Percentiles rank a stretch among this genome's conserved stretches.
Evolutionary conservation across 2,888 invertebrate species (phyloP).

Genomic region (Hemaris fuciformis): DNA sequence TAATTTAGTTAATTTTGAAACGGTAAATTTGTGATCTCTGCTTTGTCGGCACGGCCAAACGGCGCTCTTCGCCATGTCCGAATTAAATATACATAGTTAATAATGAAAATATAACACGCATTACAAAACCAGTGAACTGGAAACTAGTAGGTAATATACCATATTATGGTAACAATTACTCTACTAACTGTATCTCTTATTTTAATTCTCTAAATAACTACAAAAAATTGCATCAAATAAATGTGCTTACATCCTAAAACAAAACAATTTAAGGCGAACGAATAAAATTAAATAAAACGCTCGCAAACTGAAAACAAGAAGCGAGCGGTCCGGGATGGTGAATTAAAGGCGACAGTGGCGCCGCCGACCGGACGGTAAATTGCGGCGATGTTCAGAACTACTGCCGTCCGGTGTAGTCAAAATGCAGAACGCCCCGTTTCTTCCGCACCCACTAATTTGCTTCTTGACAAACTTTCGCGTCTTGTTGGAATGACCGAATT

Average conservation of each 20-base stretch:
- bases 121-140: no score
- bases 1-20: no score
- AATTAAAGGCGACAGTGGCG: conserved; percentile 33
- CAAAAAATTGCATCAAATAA: background rate
- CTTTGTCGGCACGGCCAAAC: no score
- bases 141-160: no score
- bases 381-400: conserved; percentile 21
- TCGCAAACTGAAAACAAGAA: conserved; percentile 4
- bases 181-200: no score
- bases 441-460: conserved; percentile 58
- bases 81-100: no score
- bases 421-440: conserved; percentile 45
- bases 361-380: conserved; percentile 36
- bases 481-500: conserved; percentile 46
- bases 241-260: background rate
- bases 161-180: no score
- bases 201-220: no score
- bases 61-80: no score
- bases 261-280: conserved; percentile 7
- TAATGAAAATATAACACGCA: no score
- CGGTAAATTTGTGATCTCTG: no score
- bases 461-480: conserved; percentile 53
- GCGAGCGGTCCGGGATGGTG: conserved; percentile 7
- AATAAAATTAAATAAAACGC: background rate
- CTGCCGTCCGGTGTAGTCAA: conserved; percentile 23